Evolutionary conservation across 2,113 vertebrate genomes (phyloP), one percentile per base, ranked within the genome.

Genomic region (Trichechus manatus): DNA sequence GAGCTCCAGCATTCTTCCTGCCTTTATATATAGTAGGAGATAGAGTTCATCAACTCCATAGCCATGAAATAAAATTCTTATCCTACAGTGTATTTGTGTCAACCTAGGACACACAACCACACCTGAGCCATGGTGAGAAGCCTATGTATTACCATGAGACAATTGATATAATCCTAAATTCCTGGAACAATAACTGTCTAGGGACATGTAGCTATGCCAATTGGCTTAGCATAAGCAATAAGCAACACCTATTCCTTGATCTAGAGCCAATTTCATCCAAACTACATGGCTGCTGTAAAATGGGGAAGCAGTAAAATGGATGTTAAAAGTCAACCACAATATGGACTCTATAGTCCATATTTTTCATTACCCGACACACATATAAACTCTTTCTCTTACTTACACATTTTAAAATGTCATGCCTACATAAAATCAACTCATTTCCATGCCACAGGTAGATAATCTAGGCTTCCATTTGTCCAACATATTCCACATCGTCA

Each of bases 181-280:
- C 29, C 31, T 79, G 27, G n/a, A 93, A 89, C 29, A 72, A 33
- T 80, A 81, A 74, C 19, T 91, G 20, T 80, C 36, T 72, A 64
- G 63, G 20, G 70, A 97, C 93, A 74, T 42, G 36, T 64, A 91
- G 14, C 50, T 86, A 39, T 74, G 9, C 84, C 81, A 66, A 96
- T 23, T 89, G 42, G 36, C 31, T 89, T 87, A 83, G n/a, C 66
- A 9, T 91, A 81, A 63, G 14, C 33, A 93, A 47, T 17, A 91
- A 61, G 17, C n/a, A 93, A 56, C 22, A 89, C 3, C 4, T 91
- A 82, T 63, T 6, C 47, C 9, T 89, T n/a, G 61, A 79, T 33
- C 19, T 83, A 36, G n/a, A 89, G 19, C 36, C 39, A 25, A 50
- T 82, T 39, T 80, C 31, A 77, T 90, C 63, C 53, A 74, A 39